Conservation (phyloP, 1,140 invertebrate species). For the Adoxophyes honmai region DNA sequence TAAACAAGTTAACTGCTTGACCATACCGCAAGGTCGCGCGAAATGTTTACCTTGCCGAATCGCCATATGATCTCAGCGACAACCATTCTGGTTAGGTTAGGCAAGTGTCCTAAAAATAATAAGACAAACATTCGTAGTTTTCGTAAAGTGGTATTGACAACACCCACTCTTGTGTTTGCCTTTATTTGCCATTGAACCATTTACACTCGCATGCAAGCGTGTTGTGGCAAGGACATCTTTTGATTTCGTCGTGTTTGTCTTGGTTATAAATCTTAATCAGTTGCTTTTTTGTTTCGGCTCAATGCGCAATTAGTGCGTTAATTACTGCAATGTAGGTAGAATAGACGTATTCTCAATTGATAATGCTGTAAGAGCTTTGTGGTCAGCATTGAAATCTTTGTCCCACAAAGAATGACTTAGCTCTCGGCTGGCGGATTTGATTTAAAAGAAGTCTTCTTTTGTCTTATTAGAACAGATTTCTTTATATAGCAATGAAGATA, state of each 20-base stretch:
- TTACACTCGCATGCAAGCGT: neutral
- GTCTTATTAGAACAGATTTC: no score
- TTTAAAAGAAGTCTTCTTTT: no score
- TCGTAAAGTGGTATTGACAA: slow-evolving; percentile 6
- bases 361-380: no score
- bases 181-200: slow-evolving; percentile 8
- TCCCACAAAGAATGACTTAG: no score
- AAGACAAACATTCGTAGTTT: neutral
- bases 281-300: neutral
- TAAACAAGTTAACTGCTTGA: no score
- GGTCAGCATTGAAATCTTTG: no score
- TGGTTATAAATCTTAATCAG: neutral
- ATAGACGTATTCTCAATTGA: no score
- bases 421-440: no score
- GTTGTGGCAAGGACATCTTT: neutral
- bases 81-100: neutral
- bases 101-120: neutral
- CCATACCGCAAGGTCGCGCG: slow-evolving; percentile 2
- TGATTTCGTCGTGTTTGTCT: neutral
- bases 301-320: no score
- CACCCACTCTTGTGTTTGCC: slow-evolving; percentile 2
- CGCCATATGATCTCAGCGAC: neutral
- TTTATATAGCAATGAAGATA: no score
- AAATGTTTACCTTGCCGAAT: neutral
- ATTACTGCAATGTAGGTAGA: no score